These are phyloP conservation scores for Aphaenogaster floridana DNA, from an alignment of 1,140 invertebrate species.

Conservation along the genomic window DNA sequence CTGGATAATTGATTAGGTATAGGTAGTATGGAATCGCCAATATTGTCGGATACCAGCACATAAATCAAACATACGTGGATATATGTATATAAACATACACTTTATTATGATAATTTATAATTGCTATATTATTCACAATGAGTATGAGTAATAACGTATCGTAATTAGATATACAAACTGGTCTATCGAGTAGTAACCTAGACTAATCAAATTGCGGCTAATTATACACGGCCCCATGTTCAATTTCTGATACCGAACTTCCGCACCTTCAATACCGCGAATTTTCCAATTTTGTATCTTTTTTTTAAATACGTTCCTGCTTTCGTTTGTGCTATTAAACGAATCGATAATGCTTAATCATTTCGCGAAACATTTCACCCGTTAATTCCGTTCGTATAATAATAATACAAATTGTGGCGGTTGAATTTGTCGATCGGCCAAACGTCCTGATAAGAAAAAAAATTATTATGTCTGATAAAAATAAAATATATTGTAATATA, in stretches of 20 bases:
- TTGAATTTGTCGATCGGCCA: conserved; percentile 47
- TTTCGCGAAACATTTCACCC: conserved; percentile 2
- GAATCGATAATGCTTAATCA: conserved; percentile 26
- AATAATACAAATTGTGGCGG: conserved; percentile 19
- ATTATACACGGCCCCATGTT: conserved; percentile 74
- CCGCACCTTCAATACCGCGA: not conserved
- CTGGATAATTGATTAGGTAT: conserved; percentile 73
- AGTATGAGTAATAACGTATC: conserved; percentile 79
- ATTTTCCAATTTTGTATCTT: conserved; percentile 24
- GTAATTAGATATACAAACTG: conserved; percentile 81
- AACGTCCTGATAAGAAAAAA: conserved; percentile 34
- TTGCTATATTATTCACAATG: conserved; percentile 81
- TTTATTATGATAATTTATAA: conserved; percentile 82
- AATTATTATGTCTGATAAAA: not conserved
- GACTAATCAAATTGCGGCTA: conserved; percentile 78
- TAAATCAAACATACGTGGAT: conserved; percentile 70
- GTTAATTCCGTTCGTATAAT: conserved; percentile 24
- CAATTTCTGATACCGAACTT: conserved; percentile 56
- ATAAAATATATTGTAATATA: conserved; percentile 25
- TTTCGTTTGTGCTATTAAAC: conserved; percentile 12
- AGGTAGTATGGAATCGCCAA: conserved; percentile 58
- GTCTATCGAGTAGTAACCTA: conserved; percentile 78
- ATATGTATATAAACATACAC: conserved; percentile 82
- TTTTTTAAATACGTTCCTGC: not conserved
- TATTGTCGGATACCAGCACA: conserved; percentile 61